A percentile compares a stretch with the other conserved stretches of the same genome.
phyloP scores from a whole-genome alignment of 2,888 invertebrate species.

The Bunonema sp. region DNA sequence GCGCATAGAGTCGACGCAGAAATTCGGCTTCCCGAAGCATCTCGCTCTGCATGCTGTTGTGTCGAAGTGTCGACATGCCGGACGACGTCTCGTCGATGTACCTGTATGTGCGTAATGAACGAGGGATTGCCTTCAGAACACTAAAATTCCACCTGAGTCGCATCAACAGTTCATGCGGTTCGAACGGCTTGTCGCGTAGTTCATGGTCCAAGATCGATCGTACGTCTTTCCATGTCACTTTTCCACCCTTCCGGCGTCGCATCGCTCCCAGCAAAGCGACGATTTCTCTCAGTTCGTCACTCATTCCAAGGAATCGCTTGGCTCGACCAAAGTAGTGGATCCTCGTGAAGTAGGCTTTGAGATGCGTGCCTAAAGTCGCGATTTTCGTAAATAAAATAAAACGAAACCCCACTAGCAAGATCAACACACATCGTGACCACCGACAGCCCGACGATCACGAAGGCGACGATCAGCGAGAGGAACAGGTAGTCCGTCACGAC shows the following conservation, averaged over 20 bases:
- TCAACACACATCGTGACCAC: slow-evolving; percentile 45
- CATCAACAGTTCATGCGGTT: slow-evolving; percentile 42
- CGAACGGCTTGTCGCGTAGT: slow-evolving; percentile 39
- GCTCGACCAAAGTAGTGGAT: slow-evolving; percentile 45
- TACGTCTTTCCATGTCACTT: slow-evolving; percentile 45
- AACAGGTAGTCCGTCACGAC: slow-evolving; percentile 42
- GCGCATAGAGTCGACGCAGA: too few species aligned
- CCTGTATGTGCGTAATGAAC: too few species aligned
- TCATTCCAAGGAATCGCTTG: slow-evolving; percentile 43
- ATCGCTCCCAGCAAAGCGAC: slow-evolving; percentile 42
- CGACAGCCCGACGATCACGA: slow-evolving; percentile 44
- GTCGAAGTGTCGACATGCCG: too few species aligned
- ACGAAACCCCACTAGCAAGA: too few species aligned
- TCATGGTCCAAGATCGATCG: slow-evolving; percentile 43
- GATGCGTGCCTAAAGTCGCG: too few species aligned
- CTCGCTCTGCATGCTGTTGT: too few species aligned
- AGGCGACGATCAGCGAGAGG: slow-evolving; percentile 43
- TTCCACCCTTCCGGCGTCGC: slow-evolving; percentile 44
- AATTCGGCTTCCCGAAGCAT: too few species aligned
- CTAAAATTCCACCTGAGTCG: too few species aligned
- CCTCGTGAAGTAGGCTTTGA: slow-evolving; percentile 44
- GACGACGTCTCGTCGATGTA: slow-evolving; percentile 43
- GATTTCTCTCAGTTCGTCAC: slow-evolving; percentile 43
- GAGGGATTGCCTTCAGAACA: too few species aligned
- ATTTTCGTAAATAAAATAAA: too few species aligned